Conservation (phyloP, 1,140 invertebrate species). For the Magallana angulata region DNA sequence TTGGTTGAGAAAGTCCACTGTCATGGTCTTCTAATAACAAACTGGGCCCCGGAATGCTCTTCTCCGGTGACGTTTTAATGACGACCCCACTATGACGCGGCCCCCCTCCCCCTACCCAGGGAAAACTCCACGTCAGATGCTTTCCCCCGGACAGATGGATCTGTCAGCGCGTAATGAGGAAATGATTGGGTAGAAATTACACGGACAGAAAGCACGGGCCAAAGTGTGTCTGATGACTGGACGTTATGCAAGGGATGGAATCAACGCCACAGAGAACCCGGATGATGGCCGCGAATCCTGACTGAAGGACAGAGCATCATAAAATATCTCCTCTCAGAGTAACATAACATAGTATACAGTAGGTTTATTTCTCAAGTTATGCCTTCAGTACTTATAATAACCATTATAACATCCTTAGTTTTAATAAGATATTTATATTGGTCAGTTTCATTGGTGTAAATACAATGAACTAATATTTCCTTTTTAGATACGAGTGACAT, state of each 20-base stretch:
- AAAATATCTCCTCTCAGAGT: too few species aligned
- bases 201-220: neutral
- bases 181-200: slow-evolving; percentile 7
- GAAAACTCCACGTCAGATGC: neutral
- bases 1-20: neutral
- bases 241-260: neutral
- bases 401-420: too few species aligned
- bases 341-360: too few species aligned
- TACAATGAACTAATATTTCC: too few species aligned
- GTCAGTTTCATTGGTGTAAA: too few species aligned
- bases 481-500: too few species aligned
- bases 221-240: neutral
- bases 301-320: too few species aligned
- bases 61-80: slow-evolving; percentile 14
- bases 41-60: neutral
- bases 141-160: neutral
- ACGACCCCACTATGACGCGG: neutral
- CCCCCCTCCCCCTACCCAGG: neutral
- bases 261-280: neutral
- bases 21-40: neutral
- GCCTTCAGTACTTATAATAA: too few species aligned
- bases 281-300: too few species aligned
- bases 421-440: too few species aligned
- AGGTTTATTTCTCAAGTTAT: too few species aligned
- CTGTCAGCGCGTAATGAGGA: neutral